Base-by-base conservation (phyloP, 2,888 invertebrate species). In the Sinodicranocentrus sp. region DNA sequence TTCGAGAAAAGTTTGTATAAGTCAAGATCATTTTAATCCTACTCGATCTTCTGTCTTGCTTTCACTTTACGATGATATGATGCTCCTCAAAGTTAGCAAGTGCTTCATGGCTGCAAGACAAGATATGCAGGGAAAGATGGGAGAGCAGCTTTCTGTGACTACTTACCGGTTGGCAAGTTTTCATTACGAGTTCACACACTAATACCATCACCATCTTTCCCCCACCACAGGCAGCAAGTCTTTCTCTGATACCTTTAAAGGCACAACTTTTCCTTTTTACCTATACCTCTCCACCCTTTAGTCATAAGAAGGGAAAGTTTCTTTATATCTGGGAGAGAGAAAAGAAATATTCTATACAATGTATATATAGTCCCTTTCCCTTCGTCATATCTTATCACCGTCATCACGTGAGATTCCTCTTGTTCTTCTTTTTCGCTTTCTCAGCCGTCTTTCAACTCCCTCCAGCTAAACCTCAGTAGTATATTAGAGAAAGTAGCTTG, bases 1-100 rank as follows among this genome's bases (percentile, higher is more conserved):
- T 19, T 57, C 33, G 33, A 33, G 10, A 33, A 33, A 33, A 33
- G 10, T 10, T 33, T 33, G 33, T 33, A 10, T 33, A 19, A 67
- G 43, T 43, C 67, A 67, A 43, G 61, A 67, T 43, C 67, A 23
- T 67, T 67, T 67, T 67, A 67, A 67, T 67, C 67, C 23, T 67
- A 19, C 67, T 67, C 44, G 1, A 52, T 63, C 63, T 59, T 33
- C 15, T 10, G n/a, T 63, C 63, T 19, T 33, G 33, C 57, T 28
- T n/a, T 26, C 3, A 15, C 6, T 8, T 5, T 2, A 57, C 3
- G 57, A 57, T 8, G 15, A 8, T 21, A 48, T 10, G 15, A 10
- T 48, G 8, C 15, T 33, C 33, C 10, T 33, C 5, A 33, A 33
- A 33, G 33, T 33, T 33, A 10, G 15, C 5, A 48, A 48, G 17